These are phyloP conservation scores for Butorides virescens DNA, from an alignment of 2,113 vertebrate species.

Conservation along the genomic window DNA sequence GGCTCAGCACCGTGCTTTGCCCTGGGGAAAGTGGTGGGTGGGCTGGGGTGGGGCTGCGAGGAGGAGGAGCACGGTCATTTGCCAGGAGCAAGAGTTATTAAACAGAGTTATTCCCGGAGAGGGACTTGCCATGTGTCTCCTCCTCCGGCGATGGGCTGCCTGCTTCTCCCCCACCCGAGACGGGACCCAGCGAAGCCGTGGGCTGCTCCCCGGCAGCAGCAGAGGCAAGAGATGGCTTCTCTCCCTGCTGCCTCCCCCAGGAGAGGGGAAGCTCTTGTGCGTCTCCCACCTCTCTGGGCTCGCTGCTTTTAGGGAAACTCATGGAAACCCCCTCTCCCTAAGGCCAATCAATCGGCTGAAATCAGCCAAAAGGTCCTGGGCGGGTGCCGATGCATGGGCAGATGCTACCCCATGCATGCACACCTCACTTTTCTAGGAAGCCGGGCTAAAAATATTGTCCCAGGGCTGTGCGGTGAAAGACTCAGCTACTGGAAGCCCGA, in stretches of 20 bases:
- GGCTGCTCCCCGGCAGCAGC: neutral
- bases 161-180: neutral
- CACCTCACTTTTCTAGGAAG: neutral
- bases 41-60: neutral
- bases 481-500: neutral
- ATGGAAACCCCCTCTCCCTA: neutral
- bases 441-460: neutral
- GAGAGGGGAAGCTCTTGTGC: neutral
- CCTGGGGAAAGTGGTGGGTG: neutral
- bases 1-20: neutral
- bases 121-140: neutral
- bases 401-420: neutral
- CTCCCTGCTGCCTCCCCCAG: neutral
- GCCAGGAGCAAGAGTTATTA: no score
- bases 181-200: neutral
- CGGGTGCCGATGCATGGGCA: fast-evolving
- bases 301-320: neutral
- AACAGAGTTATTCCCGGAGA: neutral
- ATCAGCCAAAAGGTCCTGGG: neutral
- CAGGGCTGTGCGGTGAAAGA: neutral
- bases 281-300: neutral
- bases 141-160: neutral
- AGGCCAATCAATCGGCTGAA: neutral
- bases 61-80: neutral
- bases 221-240: fast-evolving